Base-by-base conservation (phyloP, 2,113 vertebrate genomes). In the Uropsilus gracilis region DNA sequence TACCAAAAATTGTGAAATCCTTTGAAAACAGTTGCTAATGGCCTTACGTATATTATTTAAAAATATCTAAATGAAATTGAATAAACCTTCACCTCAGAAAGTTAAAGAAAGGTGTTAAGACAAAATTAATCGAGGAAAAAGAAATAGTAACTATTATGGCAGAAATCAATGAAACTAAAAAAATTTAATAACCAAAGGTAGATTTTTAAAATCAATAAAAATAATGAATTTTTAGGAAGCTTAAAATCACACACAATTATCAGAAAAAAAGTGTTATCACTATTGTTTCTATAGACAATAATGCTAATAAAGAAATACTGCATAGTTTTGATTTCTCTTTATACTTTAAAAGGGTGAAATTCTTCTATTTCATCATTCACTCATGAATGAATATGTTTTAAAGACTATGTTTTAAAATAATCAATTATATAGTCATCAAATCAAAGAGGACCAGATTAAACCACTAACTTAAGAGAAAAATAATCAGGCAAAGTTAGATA, bases 401-500 rank as follows among this genome's bases (percentile, higher is more conserved):
- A 2, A 82, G 4, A 12, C 9, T 92, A 1, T 82, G 2, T 96
- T 89, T 66, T 78, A 90, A 94, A 46, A 71, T 90, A 94, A 87
- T 69, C 16, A 90, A 59, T 96, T 95, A 82, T 64, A 92, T 20
- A 95, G 8, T 16, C 3, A 71, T 90, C 2, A 84, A 26, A 86
- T 89, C 39, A 95, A 84, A 93, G 69, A 91, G 7, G 1, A 24
- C 95, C 68, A 76, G 24, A 95, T 48, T 86, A 96, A 97, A 26
- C 30, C 37, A 83, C 3, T 0, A 5, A 95, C 3, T 90, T 88
- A 86, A 64, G 16, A 96, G 37, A 11, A 64, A 91, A 8, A 20
- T 94, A 96, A 96, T 89, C 48, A 95, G 96, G 14, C 42, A 94
- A 93, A 97, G 26, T 9, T 12, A 96, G 46, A 90, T 77, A 20